Percentiles rank a stretch among this genome's conserved stretches.
These are phyloP conservation scores for Macrobrachium rosenbergii DNA, from an alignment of 1,140 invertebrate species.

Conservation along the genomic window DNA sequence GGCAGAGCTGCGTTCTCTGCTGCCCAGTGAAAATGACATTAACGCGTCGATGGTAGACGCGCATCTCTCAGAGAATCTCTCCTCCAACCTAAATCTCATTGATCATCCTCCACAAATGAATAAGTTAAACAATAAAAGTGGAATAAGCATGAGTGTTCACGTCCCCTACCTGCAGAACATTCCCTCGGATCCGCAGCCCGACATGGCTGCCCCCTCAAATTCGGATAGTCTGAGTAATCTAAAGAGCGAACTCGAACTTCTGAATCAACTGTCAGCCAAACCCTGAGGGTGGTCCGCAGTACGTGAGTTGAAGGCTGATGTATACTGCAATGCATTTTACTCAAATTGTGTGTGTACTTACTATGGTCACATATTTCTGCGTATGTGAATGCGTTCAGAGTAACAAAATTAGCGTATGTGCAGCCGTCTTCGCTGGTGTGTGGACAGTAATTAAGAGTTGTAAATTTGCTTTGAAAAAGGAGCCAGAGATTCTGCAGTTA, in stretches of 20 bases:
- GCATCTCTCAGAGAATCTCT: slow-evolving; percentile 67
- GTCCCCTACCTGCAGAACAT: slow-evolving; percentile 46
- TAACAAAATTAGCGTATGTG: too few species aligned
- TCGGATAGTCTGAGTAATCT: slow-evolving; percentile 74
- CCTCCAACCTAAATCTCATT: slow-evolving; percentile 64
- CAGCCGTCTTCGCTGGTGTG: too few species aligned
- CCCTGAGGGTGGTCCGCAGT: slow-evolving; percentile 73
- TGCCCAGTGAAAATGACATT: slow-evolving; percentile 67
- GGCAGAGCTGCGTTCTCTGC: slow-evolving; percentile 66
- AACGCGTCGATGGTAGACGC: slow-evolving; percentile 67
- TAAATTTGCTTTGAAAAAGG: too few species aligned
- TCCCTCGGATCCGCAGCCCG: slow-evolving; percentile 37
- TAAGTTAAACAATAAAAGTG: slow-evolving; percentile 51
- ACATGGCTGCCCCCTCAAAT: slow-evolving; percentile 60
- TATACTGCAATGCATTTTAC: background rate
- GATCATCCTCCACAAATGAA: slow-evolving; percentile 54
- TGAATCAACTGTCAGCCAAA: slow-evolving; percentile 71
- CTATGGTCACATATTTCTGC: background rate
- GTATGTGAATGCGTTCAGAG: too few species aligned
- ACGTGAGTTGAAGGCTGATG: background rate
- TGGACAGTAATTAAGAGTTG: too few species aligned
- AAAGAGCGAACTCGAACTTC: slow-evolving; percentile 64
- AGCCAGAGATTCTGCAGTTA: too few species aligned
- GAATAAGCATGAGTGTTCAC: slow-evolving; percentile 24
- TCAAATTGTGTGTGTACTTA: background rate